Percentiles rank a stretch among this genome's conserved stretches.
Conservation (phyloP, 1,140 invertebrate genomes). For the Heliconius congener region DNA sequence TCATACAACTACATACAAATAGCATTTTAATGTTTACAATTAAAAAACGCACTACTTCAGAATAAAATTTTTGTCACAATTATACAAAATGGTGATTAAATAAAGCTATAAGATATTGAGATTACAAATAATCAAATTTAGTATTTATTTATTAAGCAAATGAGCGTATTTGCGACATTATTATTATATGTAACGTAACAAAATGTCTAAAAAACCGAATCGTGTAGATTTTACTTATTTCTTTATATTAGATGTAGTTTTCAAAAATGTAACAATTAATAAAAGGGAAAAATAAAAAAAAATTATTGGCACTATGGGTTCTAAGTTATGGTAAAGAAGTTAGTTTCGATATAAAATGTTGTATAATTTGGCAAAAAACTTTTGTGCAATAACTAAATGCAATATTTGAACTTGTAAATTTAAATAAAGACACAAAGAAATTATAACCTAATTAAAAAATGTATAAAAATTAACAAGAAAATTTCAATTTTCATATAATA, state of each 20-base stretch:
- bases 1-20: background rate
- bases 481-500: background rate
- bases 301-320: constrained; percentile 1
- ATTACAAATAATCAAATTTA: background rate
- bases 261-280: background rate
- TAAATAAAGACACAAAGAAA: background rate
- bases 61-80: background rate
- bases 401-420: background rate
- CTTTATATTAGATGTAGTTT: background rate
- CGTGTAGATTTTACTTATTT: too few relatives aligned
- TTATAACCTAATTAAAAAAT: background rate
- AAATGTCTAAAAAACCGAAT: too few relatives aligned
- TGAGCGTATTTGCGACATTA: background rate
- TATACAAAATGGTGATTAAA: background rate
- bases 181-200: background rate
- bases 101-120: background rate
- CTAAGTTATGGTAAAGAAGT: background rate
- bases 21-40: background rate
- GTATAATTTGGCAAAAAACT: background rate
- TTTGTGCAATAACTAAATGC: constrained; percentile 3
- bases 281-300: background rate
- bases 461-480: background rate
- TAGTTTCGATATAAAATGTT: background rate
- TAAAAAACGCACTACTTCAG: background rate
- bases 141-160: background rate